Evolutionary conservation across 2,113 vertebrate genomes (phyloP).

Genomic region (Neomonachus schauinslandi): DNA sequence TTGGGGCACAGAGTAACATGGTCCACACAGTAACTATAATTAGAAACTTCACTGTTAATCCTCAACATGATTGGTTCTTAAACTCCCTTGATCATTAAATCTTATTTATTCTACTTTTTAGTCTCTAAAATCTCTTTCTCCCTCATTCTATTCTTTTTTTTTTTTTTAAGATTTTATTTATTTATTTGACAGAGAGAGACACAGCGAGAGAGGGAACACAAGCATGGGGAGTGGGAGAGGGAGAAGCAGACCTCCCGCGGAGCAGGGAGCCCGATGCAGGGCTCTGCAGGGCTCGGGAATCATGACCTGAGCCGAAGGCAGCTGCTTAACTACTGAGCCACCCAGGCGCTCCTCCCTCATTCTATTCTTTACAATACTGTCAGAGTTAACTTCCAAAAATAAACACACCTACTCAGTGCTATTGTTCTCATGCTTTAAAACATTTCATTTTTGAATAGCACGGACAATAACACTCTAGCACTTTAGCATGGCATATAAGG

Average conservation of each 20-base stretch:
- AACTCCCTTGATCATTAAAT: background rate
- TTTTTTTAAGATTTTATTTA: too few species aligned
- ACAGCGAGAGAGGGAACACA: too few species aligned
- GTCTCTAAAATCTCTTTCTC: background rate
- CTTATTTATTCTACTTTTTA: background rate
- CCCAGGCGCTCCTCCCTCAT: background rate
- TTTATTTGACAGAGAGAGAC: too few species aligned
- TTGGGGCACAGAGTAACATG: background rate
- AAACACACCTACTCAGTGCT: background rate
- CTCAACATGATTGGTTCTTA: background rate
- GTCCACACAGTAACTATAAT: background rate
- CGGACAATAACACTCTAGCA: background rate
- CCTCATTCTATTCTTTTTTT: background rate
- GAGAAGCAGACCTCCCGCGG: too few species aligned
- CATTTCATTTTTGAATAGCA: background rate
- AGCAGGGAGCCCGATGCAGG: too few species aligned
- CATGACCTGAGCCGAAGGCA: too few species aligned
- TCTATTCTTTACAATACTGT: background rate
- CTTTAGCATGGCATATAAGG: background rate
- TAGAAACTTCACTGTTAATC: background rate
- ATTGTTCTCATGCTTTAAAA: background rate
- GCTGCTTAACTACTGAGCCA: too few species aligned
- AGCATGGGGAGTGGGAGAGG: too few species aligned
- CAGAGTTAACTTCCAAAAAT: background rate
- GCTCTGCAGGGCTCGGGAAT: too few species aligned